Conservation (phyloP, 2,797 vertebrate species). For the Crocodylus rhombifer region DNA sequence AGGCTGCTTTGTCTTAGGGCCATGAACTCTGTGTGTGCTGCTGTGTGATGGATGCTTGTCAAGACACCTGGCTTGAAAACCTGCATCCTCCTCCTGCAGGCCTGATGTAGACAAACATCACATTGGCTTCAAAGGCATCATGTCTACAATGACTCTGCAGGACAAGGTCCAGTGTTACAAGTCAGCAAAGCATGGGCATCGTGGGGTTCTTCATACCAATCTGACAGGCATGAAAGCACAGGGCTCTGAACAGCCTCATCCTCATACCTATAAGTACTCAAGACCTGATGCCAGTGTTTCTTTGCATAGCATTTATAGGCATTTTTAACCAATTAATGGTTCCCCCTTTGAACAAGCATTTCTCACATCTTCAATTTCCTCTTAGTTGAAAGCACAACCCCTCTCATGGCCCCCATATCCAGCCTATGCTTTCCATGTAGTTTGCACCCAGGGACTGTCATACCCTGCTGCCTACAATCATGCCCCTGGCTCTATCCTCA, state of each 20-base stretch:
- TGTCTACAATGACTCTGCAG: not conserved
- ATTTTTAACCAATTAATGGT: not conserved
- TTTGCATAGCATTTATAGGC: not conserved
- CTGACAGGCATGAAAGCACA: not conserved
- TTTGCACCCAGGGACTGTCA: not conserved
- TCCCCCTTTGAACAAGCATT: not conserved
- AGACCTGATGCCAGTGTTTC: rapidly evolving
- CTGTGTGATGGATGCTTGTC: not conserved
- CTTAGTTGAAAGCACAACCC: not conserved
- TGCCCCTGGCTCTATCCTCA: not conserved
- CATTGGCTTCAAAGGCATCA: not conserved
- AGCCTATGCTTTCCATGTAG: rapidly evolving
- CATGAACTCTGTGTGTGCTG: not conserved
- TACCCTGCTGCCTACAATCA: not conserved
- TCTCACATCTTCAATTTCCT: not conserved
- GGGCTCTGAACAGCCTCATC: rapidly evolving
- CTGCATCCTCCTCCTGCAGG: not conserved
- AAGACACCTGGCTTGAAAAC: not conserved
- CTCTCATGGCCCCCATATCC: rapidly evolving
- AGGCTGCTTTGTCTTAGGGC: not conserved
- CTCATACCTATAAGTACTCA: not conserved
- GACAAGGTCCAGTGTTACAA: not conserved
- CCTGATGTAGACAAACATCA: not conserved
- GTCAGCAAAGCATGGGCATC: not conserved
- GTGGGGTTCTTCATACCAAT: not conserved